These are phyloP conservation scores for Ploceus nigricollis DNA, from an alignment of 2,113 vertebrate genomes.

Conservation along the genomic window DNA sequence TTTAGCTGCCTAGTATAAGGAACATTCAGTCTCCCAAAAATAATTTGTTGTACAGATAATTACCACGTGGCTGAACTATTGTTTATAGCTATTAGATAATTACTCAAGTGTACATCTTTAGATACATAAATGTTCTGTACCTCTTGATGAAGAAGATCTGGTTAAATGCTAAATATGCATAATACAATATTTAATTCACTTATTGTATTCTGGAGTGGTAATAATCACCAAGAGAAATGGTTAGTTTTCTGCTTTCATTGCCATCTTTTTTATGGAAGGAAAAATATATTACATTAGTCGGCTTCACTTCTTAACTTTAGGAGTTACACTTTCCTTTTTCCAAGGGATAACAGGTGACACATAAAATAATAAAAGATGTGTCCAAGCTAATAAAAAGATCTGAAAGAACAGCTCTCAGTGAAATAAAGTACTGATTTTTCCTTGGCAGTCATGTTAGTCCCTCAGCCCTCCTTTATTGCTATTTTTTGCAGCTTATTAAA, in stretches of 20 bases:
- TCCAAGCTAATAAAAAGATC: neutral
- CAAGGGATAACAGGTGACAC: neutral
- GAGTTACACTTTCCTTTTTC: neutral
- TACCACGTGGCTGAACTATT: constrained; percentile 3
- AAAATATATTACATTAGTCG: neutral
- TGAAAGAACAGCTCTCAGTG: neutral
- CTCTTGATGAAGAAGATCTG: neutral
- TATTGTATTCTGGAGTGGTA: neutral
- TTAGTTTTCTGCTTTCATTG: neutral
- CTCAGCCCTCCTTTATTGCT: neutral
- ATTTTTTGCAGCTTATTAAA: neutral
- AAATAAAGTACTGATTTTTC: neutral
- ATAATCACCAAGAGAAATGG: neutral
- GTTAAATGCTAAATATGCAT: neutral
- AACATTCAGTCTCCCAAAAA: neutral
- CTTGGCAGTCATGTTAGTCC: neutral
- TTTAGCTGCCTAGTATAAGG: neutral
- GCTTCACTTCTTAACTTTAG: neutral
- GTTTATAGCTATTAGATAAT: constrained; percentile 37
- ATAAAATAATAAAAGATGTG: neutral
- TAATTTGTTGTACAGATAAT: constrained; percentile 27
- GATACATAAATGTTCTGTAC: neutral
- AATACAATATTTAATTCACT: neutral
- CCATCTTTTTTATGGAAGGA: neutral
- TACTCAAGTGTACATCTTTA: neutral